phyloP scores from a whole-genome alignment of 2,113 vertebrate genomes.

The Antechinus flavipes region DNA sequence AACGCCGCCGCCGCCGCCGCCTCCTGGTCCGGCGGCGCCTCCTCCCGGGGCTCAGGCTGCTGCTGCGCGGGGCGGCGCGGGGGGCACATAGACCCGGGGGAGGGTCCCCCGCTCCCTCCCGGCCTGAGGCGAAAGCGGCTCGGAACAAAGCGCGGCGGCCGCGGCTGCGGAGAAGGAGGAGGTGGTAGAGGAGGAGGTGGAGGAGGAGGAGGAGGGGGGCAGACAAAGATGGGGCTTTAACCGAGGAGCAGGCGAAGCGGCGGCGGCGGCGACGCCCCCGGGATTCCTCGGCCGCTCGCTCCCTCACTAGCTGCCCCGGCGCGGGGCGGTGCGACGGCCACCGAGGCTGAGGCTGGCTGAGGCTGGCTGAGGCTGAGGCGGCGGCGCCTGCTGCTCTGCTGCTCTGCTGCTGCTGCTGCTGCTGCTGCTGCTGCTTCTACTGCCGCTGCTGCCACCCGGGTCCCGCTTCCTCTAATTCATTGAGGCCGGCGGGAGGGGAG shows the following conservation, averaged over 20 bases:
- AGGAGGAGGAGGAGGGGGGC: not conserved
- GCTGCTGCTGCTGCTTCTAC: not conserved
- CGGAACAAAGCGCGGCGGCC: slow-evolving; percentile 77
- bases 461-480: slow-evolving; percentile 58
- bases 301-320: not conserved
- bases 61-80: slow-evolving; percentile 45
- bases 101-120: slow-evolving; percentile 54
- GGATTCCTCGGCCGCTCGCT: slow-evolving; percentile 60
- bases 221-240: slow-evolving; percentile 48
- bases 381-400: not conserved
- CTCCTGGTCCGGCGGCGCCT: slow-evolving; percentile 52
- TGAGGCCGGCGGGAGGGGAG: slow-evolving; percentile 61
- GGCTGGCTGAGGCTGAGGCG: not conserved
- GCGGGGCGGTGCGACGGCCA: not conserved
- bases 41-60: slow-evolving; percentile 45
- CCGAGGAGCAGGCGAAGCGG: slow-evolving; percentile 16
- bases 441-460: not conserved
- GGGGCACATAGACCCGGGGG: slow-evolving; percentile 70
- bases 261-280: slow-evolving; percentile 66
- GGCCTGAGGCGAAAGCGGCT: slow-evolving; percentile 49
- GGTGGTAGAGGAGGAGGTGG: not conserved
- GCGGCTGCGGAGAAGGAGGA: not conserved
- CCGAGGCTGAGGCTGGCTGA: not conserved
- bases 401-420: not conserved
- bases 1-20: slow-evolving; percentile 13